phyloP scores from a whole-genome alignment of 2,113 vertebrate genomes.

The Syngnathus floridae region DNA sequence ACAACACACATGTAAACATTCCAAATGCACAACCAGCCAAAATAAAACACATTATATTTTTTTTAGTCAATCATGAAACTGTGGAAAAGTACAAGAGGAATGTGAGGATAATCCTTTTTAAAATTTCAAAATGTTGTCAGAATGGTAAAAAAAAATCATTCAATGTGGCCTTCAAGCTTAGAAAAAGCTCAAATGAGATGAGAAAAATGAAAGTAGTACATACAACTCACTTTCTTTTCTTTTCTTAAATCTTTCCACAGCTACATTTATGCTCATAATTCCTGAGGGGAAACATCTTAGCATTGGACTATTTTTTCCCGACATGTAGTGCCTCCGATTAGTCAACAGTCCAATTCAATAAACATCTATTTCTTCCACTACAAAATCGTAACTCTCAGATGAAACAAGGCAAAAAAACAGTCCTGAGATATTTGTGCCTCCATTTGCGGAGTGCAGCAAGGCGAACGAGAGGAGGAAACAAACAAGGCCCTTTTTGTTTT shows the following conservation, averaged over 20 bases:
- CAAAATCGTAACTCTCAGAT: background rate
- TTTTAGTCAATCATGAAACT: no score
- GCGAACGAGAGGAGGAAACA: slow-evolving; percentile 27
- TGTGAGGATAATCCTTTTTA: no score
- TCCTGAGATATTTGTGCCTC: slow-evolving; percentile 32
- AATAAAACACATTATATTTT: no score
- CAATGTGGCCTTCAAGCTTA: no score
- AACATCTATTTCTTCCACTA: background rate
- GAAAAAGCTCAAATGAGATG: background rate
- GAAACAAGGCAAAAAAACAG: slow-evolving; percentile 11
- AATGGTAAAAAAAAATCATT: background rate
- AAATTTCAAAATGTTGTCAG: background rate
- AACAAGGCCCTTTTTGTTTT: slow-evolving; percentile 64
- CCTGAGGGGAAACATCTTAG: no score
- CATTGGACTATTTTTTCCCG: no score
- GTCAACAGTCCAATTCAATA: background rate
- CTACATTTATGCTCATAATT: no score
- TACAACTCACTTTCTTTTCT: background rate
- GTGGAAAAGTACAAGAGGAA: no score
- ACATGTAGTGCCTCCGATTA: no score
- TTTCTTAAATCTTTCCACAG: background rate
- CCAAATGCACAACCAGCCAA: no score
- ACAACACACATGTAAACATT: no score
- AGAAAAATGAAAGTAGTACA: background rate
- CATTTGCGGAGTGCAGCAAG: slow-evolving; percentile 40